These are phyloP conservation scores for Hydropsyche betteni DNA, from an alignment of 2,888 invertebrate species.

Conservation along the genomic window DNA sequence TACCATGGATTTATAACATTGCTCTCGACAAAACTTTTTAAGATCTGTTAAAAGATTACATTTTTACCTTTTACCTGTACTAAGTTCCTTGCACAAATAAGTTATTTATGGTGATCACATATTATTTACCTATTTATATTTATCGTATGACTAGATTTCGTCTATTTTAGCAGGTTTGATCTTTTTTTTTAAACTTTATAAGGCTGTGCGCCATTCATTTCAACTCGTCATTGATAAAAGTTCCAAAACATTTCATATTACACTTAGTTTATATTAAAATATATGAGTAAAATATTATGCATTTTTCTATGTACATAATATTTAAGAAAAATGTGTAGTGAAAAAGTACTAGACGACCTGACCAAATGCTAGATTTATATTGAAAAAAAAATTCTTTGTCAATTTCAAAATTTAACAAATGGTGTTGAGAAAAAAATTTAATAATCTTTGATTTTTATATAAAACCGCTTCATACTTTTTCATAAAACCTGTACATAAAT, in stretches of 20 bases:
- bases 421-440: too few relatives aligned
- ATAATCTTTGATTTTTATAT: slow-evolving; percentile 9
- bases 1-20: too few relatives aligned
- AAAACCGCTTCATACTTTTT: neutral
- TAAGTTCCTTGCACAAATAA: slow-evolving; percentile 50
- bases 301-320: slow-evolving; percentile 4
- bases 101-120: slow-evolving; percentile 15
- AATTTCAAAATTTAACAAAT: neutral
- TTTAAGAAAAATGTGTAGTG: neutral
- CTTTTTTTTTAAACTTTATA: too few relatives aligned
- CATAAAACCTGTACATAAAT: too few relatives aligned
- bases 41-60: slow-evolving; percentile 20
- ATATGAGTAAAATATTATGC: slow-evolving; percentile 7
- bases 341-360: neutral
- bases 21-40: neutral
- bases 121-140: slow-evolving; percentile 20
- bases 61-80: slow-evolving; percentile 37
- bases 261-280: slow-evolving; percentile 13
- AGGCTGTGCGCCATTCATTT: too few relatives aligned
- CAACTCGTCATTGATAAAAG: neutral
- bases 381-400: neutral
- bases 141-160: neutral
- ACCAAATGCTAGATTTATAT: slow-evolving; percentile 23
- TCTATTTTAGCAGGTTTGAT: too few relatives aligned
- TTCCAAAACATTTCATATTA: slow-evolving; percentile 11